phyloP scores from a whole-genome alignment of 2,888 invertebrate species.

The Rapana venosa region DNA sequence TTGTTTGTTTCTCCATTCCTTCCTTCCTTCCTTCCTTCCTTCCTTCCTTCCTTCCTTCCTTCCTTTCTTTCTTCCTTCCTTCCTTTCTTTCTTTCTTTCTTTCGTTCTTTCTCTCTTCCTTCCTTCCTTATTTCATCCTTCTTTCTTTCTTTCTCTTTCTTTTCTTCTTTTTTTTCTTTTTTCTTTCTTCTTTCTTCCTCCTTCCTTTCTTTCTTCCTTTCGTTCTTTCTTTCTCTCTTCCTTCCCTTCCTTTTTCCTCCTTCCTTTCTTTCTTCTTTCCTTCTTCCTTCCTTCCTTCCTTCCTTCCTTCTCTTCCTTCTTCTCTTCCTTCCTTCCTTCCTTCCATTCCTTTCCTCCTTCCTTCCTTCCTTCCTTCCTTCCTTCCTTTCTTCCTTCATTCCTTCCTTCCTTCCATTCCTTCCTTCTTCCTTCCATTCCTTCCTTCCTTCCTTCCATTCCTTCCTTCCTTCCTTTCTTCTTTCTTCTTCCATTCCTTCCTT shows the following conservation, averaged over 20 bases:
- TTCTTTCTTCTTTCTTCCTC: not conserved
- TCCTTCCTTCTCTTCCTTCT: not conserved
- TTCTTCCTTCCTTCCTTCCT: not conserved
- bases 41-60: too few relatives aligned
- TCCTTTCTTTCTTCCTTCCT: not conserved
- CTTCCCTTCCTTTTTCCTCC: not conserved
- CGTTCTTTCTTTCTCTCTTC: not conserved
- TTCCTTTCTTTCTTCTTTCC: not conserved
- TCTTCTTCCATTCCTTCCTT: not conserved
- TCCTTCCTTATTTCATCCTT: not conserved
- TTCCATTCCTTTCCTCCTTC: not conserved
- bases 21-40: too few relatives aligned
- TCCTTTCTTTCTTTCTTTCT: not conserved
- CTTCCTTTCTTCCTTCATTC: not conserved
- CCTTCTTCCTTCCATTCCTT: too few relatives aligned
- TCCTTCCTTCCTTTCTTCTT: not conserved
- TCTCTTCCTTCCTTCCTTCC: not conserved
- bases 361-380: not conserved
- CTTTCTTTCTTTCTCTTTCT: not conserved
- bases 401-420: too few relatives aligned
- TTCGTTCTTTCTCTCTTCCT: not conserved
- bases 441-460: too few relatives aligned
- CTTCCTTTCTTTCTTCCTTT: not conserved
- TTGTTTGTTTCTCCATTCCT: too few relatives aligned
- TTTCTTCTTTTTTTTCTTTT: not conserved